A percentile compares a stretch with the other conserved stretches of the same genome.
These are phyloP conservation scores for Eupithecia dodoneata DNA, from an alignment of 2,888 invertebrate genomes.

Conservation along the genomic window DNA sequence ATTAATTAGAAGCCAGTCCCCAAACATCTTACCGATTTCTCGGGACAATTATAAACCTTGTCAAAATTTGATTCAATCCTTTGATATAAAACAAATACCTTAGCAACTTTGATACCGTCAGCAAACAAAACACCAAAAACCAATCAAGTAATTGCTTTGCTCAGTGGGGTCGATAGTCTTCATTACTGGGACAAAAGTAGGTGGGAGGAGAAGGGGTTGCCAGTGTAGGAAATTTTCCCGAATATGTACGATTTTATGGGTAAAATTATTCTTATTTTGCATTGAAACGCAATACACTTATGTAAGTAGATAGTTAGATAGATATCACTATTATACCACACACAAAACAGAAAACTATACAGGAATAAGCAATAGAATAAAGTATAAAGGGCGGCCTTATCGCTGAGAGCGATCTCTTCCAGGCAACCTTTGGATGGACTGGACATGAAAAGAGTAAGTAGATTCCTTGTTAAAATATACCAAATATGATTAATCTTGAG, in stretches of 20 bases:
- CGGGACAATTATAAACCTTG: conserved; percentile 31
- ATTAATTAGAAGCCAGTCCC: conserved; percentile 4
- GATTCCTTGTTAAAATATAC: not conserved
- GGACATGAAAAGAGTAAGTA: too few species aligned
- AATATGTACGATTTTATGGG: not conserved
- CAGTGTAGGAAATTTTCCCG: conserved; percentile 43
- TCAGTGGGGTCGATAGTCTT: conserved; percentile 68
- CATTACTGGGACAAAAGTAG: conserved; percentile 53
- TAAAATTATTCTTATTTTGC: not conserved
- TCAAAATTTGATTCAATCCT: conserved; percentile 36
- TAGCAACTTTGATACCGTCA: conserved; percentile 35
- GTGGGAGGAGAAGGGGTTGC: conserved; percentile 47
- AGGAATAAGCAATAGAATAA: too few species aligned
- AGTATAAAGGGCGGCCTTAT: too few species aligned
- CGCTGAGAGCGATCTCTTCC: too few species aligned
- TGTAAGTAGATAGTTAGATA: too few species aligned
- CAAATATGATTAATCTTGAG: not conserved
- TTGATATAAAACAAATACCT: conserved; percentile 32
- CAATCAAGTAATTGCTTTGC: conserved; percentile 79
- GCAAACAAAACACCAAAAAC: conserved; percentile 74
- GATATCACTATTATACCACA: too few species aligned
- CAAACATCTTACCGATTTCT: conserved; percentile 20
- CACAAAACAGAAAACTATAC: too few species aligned
- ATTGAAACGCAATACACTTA: not conserved
- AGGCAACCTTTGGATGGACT: too few species aligned